A percentile compares a stretch with the other conserved stretches of the same genome.
Evolutionary conservation across 2,113 vertebrate genomes (phyloP).

Genomic region (Takifugu bimaculatus): DNA sequence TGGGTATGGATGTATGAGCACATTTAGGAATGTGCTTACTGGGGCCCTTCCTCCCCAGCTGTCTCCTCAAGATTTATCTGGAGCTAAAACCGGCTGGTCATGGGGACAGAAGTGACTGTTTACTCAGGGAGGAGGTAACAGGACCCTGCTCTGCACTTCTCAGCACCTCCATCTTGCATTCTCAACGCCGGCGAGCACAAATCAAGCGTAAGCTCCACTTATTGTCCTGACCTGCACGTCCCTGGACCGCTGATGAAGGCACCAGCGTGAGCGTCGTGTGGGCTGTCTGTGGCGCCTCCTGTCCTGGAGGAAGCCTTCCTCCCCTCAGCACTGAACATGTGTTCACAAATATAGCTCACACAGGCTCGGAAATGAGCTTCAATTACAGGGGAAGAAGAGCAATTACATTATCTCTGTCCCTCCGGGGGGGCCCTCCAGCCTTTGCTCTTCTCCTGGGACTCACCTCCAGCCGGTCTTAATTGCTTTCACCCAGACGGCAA

Average conservation of each 20-base stretch:
- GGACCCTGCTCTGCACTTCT: slow-evolving; percentile 36
- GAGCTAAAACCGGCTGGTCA: slow-evolving; percentile 65
- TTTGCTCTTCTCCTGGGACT: slow-evolving; percentile 38
- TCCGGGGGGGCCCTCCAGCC: slow-evolving; percentile 38
- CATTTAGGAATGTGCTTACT: slow-evolving; percentile 68
- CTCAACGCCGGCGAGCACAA: slow-evolving; percentile 41
- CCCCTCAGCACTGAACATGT: slow-evolving; percentile 24
- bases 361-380: slow-evolving; percentile 59
- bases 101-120: slow-evolving; percentile 47
- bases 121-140: slow-evolving; percentile 51
- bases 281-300: too few species aligned
- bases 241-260: too few species aligned
- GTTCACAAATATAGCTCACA: slow-evolving; percentile 59
- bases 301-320: too few species aligned
- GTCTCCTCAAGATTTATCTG: slow-evolving; percentile 69
- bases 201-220: slow-evolving; percentile 1
- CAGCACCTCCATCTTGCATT: slow-evolving; percentile 25
- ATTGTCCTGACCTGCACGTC: too few species aligned
- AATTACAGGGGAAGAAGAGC: slow-evolving; percentile 68
- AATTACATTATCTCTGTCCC: slow-evolving; percentile 70
- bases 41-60: slow-evolving; percentile 64
- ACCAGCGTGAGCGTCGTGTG: too few species aligned
- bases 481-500: slow-evolving; percentile 56
- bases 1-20: slow-evolving; percentile 41
- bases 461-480: slow-evolving; percentile 63